A percentile compares a stretch with the other conserved stretches of the same genome.
These are phyloP conservation scores for Graphium colonna DNA, from an alignment of 2,888 invertebrate species.

Conservation along the genomic window DNA sequence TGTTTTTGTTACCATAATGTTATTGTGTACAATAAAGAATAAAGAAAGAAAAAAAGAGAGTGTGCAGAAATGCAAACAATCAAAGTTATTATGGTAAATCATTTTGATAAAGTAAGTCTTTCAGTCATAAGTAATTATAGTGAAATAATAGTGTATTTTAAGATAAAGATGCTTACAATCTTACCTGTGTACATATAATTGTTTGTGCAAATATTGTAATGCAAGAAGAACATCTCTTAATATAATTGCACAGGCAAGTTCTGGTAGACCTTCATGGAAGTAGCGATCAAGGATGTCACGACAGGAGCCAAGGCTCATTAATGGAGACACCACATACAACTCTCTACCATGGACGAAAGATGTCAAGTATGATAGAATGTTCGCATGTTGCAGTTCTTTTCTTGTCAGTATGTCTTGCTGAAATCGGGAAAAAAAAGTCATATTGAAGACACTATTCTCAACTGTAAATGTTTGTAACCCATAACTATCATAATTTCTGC, in stretches of 20 bases:
- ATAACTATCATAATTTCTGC: no score
- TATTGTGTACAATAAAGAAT: no score
- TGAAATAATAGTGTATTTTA: neutral
- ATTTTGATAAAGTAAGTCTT: neutral
- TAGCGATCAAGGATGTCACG: slow-evolving; percentile 87
- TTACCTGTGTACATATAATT: slow-evolving; percentile 91
- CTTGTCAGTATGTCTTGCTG: slow-evolving; percentile 90
- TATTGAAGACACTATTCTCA: neutral
- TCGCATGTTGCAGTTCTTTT: slow-evolving; percentile 88
- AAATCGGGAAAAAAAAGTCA: slow-evolving; percentile 40
- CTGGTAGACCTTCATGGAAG: slow-evolving; percentile 89
- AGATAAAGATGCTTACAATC: slow-evolving; percentile 5
- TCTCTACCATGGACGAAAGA: slow-evolving; percentile 89
- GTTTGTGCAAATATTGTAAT: slow-evolving; percentile 90
- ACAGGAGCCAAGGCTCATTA: slow-evolving; percentile 92
- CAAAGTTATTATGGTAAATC: no score
- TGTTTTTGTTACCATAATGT: no score
- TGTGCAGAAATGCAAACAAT: no score
- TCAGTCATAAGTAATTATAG: neutral
- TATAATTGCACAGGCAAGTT: slow-evolving; percentile 89
- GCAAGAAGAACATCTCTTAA: slow-evolving; percentile 88
- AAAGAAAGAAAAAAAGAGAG: no score
- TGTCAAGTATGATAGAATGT: slow-evolving; percentile 86
- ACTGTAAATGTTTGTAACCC: no score
- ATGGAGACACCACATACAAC: slow-evolving; percentile 88